Evolutionary conservation across 2,113 vertebrate genomes (phyloP), one percentile per base, ranked within the genome.

Genomic region (Myotis yumanensis): DNA sequence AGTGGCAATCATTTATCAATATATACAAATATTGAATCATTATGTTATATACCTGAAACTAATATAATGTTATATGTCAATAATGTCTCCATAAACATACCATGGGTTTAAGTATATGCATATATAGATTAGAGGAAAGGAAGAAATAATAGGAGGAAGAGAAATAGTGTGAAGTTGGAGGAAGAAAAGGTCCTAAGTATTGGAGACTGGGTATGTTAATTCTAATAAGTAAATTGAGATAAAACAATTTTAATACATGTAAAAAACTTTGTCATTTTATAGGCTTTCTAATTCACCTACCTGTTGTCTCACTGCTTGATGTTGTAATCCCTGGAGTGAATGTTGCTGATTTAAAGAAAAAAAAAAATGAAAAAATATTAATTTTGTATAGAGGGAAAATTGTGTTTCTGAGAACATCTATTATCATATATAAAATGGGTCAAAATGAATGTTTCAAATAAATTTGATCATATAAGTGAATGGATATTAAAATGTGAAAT

Each of bases 261-360:
- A 16, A 69, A 69, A 91, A 68, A 35, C 11, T 11, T 12, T 11
- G 3, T 17, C 32, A 89, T 73, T 77, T 73, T 62, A 89, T n/a
- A 83, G 84, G 48, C 11, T 80, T 94, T 79, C n/a, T 77, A 23
- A 37, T 86, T 68, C 66, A 96, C 52, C 68, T 79, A 94, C 75
- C 79, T 94, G 1, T 91, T 83, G 37, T 83, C 91, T 86, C 43
- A 69, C 35, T 91, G 87, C 69, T 94, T 69, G 83, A 59, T 86
- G 59, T 12, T 64, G 8, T 86, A 79, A 25, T 69, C 64, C 1
- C 59, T 82, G 57, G 32, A 89, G 23, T 46, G n/a, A 57, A 73
- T 48, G 16, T 16, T 84, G 57, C 43, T 87, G 46, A 93, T 82
- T 93, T 92, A 86, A 59, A 93, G 85, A 93, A 95, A 93, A 90